Evolutionary conservation across 1,140 invertebrate species (phyloP).

Genomic region (Stratiolaelaps scimitus): DNA sequence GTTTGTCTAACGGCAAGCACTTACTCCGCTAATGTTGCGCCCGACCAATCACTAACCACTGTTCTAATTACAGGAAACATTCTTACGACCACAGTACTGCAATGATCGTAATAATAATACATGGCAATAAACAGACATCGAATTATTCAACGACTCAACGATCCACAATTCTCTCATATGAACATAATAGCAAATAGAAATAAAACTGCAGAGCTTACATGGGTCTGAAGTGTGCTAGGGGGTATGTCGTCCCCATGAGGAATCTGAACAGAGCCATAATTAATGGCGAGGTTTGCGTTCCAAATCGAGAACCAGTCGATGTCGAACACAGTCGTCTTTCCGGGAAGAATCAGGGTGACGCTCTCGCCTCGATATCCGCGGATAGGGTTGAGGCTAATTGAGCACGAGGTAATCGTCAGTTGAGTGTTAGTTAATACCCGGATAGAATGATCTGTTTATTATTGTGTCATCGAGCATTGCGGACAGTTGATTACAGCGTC

Average conservation of each 20-base stretch:
- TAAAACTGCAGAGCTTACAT: slow-evolving; percentile 29
- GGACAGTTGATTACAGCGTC: too few relatives aligned
- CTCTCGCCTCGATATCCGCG: slow-evolving; percentile 73
- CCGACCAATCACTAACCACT: too few relatives aligned
- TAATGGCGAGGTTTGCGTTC: slow-evolving; percentile 60
- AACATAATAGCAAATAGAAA: slow-evolving; percentile 7
- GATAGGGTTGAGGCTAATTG: slow-evolving; percentile 55
- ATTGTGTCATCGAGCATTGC: too few relatives aligned
- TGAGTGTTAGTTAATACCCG: slow-evolving; percentile 1
- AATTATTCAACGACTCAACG: too few relatives aligned
- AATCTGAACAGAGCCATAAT: slow-evolving; percentile 77
- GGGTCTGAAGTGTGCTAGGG: slow-evolving; percentile 42
- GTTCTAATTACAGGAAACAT: too few relatives aligned
- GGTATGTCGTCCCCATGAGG: slow-evolving; percentile 77
- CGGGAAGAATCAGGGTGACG: slow-evolving; percentile 69
- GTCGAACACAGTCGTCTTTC: slow-evolving; percentile 69
- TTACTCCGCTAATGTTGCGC: too few relatives aligned
- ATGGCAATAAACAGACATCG: too few relatives aligned
- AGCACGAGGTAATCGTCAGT: slow-evolving; percentile 27
- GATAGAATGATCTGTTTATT: too few relatives aligned
- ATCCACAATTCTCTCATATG: slow-evolving; percentile 24
- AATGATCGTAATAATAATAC: too few relatives aligned
- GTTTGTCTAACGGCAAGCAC: too few relatives aligned
- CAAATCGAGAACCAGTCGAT: slow-evolving; percentile 83
- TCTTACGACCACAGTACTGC: too few relatives aligned